A percentile compares a stretch with the other conserved stretches of the same genome.
Conservation (phyloP, 2,113 vertebrate genomes). For the Uria aalge region DNA sequence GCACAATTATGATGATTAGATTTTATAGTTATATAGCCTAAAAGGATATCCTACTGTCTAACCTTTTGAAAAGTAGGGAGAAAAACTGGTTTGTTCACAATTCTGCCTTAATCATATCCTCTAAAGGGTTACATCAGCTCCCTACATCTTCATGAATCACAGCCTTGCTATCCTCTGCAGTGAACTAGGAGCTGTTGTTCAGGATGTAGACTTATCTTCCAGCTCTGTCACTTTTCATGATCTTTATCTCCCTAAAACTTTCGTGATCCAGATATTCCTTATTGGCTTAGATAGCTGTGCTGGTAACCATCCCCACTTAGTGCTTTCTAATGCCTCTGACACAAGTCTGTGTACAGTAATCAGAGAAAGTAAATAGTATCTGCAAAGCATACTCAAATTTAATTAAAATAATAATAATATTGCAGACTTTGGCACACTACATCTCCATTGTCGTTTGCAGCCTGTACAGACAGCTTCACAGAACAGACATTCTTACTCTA, state of each 20-base stretch:
- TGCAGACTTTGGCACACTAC: neutral
- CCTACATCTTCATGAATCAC: neutral
- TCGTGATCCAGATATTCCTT: constrained; percentile 45
- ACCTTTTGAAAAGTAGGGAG: neutral
- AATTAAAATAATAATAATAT: constrained; percentile 2
- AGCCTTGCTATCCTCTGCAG: neutral
- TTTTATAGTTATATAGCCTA: neutral
- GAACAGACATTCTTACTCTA: neutral
- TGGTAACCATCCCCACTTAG: neutral
- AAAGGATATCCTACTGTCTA: neutral
- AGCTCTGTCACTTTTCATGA: neutral
- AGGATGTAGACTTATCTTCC: neutral
- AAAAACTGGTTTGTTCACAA: neutral
- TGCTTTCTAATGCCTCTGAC: neutral
- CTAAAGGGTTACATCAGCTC: neutral
- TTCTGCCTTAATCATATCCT: neutral
- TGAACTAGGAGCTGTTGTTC: neutral
- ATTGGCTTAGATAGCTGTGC: neutral
- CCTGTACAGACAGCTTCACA: neutral
- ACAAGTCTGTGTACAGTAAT: neutral
- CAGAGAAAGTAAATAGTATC: neutral
- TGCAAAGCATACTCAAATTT: neutral
- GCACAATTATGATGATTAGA: neutral
- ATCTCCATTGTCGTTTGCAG: neutral
- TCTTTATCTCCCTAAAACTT: constrained; percentile 44